phyloP scores from a whole-genome alignment of 2,888 invertebrate species.

The Penaeus monodon region DNA sequence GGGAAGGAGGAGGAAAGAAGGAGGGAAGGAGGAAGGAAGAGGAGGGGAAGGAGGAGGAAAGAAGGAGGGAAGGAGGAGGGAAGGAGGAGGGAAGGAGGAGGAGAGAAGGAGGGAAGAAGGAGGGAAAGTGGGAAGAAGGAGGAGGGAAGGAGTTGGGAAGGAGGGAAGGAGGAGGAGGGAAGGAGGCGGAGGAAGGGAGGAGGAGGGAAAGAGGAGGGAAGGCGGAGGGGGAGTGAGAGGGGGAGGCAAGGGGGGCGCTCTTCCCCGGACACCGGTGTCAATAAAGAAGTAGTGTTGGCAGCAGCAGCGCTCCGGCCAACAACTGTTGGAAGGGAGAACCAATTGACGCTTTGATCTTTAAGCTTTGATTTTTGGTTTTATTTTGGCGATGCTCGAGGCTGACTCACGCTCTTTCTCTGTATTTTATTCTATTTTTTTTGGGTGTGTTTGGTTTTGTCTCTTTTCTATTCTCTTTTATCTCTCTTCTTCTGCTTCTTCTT shows the following conservation, averaged over 20 bases:
- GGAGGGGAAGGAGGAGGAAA: not conserved
- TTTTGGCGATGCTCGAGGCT: too few relatives aligned
- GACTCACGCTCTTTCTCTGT: not conserved
- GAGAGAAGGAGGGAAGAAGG: not conserved
- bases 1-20: not conserved
- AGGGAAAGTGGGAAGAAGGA: not conserved
- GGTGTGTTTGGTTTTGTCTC: not conserved
- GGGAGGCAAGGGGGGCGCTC: not conserved
- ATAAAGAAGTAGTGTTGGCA: not conserved
- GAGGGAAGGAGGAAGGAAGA: not conserved
- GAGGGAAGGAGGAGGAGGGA: not conserved
- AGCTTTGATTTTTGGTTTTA: too few relatives aligned
- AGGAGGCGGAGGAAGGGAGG: not conserved
- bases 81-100: not conserved
- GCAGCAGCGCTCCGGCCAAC: too few relatives aligned
- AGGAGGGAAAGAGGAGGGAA: not conserved
- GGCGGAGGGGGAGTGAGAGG: not conserved
- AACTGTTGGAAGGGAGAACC: too few relatives aligned
- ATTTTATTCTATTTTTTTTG: not conserved
- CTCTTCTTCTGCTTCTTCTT: not conserved
- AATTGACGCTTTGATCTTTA: too few relatives aligned
- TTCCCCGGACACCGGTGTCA: not conserved
- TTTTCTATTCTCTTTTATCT: not conserved
- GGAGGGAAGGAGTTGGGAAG: not conserved
- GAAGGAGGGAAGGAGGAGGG: not conserved